Base-by-base conservation (phyloP, 2,113 vertebrate species). In the Ascaphus truei region DNA sequence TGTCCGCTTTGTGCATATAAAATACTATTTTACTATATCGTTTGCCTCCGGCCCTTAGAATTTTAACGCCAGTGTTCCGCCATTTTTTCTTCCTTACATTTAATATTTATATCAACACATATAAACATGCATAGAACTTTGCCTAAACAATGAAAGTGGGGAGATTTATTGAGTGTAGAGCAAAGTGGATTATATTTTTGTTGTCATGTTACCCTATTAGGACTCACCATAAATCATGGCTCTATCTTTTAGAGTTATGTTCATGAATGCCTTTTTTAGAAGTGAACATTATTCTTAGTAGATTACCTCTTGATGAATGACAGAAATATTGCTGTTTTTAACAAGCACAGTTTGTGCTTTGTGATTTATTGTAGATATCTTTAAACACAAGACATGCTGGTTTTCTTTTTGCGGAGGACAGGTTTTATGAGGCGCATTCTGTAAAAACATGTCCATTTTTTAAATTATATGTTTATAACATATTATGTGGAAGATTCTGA, bases 281-380 rank as follows among this genome's bases (percentile, higher is more conserved):
- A 26, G 6, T 33, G 65, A 48, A 27, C 39, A 57, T 58, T 68
- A 48, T 47, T 68, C 65, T 27, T 58, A 20, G 37, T 48, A 58
- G 27, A 68, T 68, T 58, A 68, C 13, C 39, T 56, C 22, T 48
- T 13, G 53, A 58, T 58, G 53, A 68, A 68, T 58, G 65, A 68
- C 65, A 68, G 65, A 58, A 58, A 68, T 68, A 68, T 68, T 36
- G 43, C 41, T 34, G 30, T 45, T 58, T 68, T 48, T 68, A 58
- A 58, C 51, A 56, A 47, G 64, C 16, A 13, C 26, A 43, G 39
- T 58, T 58, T 68, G 53, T 58, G 31, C 7, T 27, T 34, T 20
- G 15, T 58, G 65, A 68, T 68, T 68, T 68, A 68, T 68, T 33
- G n/a, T n/a, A n/a, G n/a, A n/a, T n/a, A 34, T 12, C 29, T 18